Evolutionary conservation across 2,888 invertebrate genomes (phyloP).

Genomic region (Ellobium chinense): DNA sequence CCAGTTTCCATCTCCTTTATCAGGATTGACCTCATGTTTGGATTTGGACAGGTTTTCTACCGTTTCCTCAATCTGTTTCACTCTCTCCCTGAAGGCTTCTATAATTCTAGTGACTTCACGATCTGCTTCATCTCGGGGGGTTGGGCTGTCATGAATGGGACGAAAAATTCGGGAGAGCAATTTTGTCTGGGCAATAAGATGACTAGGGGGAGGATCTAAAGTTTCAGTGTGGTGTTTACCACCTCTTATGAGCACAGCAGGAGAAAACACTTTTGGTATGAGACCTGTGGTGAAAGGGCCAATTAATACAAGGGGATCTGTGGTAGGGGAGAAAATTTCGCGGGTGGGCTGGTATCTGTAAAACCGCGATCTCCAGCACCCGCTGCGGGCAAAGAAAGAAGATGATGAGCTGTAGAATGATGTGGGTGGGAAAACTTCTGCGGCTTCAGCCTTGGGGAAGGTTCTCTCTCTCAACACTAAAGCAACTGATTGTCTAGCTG

Average conservation of each 20-base stretch:
- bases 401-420: not conserved
- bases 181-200: too few species aligned
- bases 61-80: not conserved
- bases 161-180: not conserved
- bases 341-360: too few species aligned
- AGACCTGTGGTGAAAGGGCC: too few species aligned
- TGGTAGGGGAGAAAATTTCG: too few species aligned
- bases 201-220: too few species aligned
- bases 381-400: constrained; percentile 2
- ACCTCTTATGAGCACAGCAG: too few species aligned
- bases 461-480: constrained; percentile 2
- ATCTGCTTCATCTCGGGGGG: not conserved
- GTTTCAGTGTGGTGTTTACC: too few species aligned
- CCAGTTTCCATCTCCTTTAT: not conserved
- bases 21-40: not conserved
- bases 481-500: constrained; percentile 7
- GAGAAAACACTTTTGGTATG: too few species aligned
- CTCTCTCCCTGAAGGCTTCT: not conserved
- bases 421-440: constrained; percentile 18
- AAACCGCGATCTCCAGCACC: constrained; percentile 22
- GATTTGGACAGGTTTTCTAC: not conserved
- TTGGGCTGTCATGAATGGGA: too few species aligned
- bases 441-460: constrained; percentile 18
- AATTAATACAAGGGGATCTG: too few species aligned
- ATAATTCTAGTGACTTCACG: not conserved